Evolutionary conservation across 2,888 invertebrate genomes (phyloP), one percentile per base, ranked within the genome.

Genomic region (Acronicta leporina): DNA sequence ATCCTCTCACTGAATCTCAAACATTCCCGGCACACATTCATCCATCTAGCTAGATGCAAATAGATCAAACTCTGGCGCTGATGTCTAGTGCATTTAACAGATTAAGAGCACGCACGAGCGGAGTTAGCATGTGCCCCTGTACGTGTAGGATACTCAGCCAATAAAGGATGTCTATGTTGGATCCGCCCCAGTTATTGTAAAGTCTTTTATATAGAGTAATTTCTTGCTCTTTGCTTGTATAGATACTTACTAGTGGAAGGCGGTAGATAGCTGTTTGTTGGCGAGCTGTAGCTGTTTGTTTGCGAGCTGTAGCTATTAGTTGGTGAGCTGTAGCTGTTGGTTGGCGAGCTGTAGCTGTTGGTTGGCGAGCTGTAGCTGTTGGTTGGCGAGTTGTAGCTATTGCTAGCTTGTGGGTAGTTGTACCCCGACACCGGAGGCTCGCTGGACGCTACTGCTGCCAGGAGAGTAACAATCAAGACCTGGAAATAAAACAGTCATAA

Each of bases 341-440:
- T 83, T 0, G 85, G 81, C 0, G 85, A 92, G 56, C 74, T 20
- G 20, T 20, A 20, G 20, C 20, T 20, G 4, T 20, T 20, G 4
- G 20, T 4, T 2, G 20, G 20, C 20, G 20, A 20, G 4, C 4
- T 20, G 4, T 20, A 20, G 20, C 20, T 86, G 41, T 83, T 87
- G 11, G 83, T 83, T 0, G 85, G 81, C 0, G 85, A 73, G 49
- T 81, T 83, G 48, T 83, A 86, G 52, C 72, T 82, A 42, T 76
- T 80, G 7, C 46, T 15, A 0, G 87, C 84, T n/a, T 84, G 59
- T 52, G 87, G 82, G 76, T 90, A 90, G 75, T 89, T 89, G 75
- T 89, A 90, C 0, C 87, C 87, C 8, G 80, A 76, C 0, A 89
- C 86, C 0, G 92, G 92, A 0, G 92, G 92, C 79, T 93, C 93